These are phyloP conservation scores for Liolophura sinensis DNA, from an alignment of 1,140 invertebrate genomes.

Conservation along the genomic window DNA sequence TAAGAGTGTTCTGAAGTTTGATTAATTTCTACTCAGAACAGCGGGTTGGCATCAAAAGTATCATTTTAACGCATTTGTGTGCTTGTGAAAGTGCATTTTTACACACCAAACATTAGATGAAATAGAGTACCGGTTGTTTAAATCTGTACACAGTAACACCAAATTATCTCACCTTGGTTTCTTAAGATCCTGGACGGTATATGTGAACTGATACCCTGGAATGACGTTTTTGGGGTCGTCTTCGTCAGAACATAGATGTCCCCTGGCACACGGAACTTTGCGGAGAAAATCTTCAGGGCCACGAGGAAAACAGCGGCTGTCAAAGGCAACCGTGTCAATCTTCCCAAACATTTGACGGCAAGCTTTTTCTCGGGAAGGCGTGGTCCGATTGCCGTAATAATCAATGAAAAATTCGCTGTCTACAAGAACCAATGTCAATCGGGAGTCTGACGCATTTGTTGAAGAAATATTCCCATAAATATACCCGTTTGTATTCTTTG, in stretches of 20 bases:
- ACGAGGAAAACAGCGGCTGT: slow-evolving; percentile 78
- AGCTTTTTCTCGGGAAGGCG: slow-evolving; percentile 67
- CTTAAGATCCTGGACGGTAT: slow-evolving; percentile 83
- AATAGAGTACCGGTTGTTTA: too few relatives aligned
- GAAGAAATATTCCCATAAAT: slow-evolving; percentile 94
- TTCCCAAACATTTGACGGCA: slow-evolving; percentile 85
- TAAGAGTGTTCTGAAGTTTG: too few relatives aligned
- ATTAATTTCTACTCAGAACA: too few relatives aligned
- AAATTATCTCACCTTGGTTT: slow-evolving; percentile 89
- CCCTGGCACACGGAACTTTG: slow-evolving; percentile 80
- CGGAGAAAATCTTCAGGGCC: slow-evolving; percentile 81
- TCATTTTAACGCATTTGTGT: too few relatives aligned
- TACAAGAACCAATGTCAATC: slow-evolving; percentile 83
- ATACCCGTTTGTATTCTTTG: slow-evolving; percentile 84
- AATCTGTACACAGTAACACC: too few relatives aligned
- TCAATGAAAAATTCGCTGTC: slow-evolving; percentile 85
- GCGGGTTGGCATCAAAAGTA: too few relatives aligned
- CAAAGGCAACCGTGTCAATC: slow-evolving; percentile 80
- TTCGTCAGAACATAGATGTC: slow-evolving; percentile 83
- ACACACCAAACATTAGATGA: too few relatives aligned
- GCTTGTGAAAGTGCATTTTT: too few relatives aligned
- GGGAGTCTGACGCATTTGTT: slow-evolving; percentile 62
- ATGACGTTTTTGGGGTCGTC: slow-evolving; percentile 80
- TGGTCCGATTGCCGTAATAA: slow-evolving; percentile 79
- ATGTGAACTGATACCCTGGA: slow-evolving; percentile 88